phyloP scores from a whole-genome alignment of 1,140 invertebrate species.

The Apis laboriosa region DNA sequence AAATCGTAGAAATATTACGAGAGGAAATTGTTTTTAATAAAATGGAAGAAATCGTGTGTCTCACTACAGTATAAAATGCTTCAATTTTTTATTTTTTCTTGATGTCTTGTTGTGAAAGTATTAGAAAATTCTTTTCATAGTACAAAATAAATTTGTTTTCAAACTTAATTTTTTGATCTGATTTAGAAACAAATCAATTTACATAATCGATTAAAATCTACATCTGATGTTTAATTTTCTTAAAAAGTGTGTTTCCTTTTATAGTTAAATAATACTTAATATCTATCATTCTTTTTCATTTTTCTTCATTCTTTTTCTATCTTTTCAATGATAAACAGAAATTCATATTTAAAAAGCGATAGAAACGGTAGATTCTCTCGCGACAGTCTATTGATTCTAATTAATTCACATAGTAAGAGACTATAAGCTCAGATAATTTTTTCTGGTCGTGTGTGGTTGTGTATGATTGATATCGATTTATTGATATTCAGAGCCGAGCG shows the following conservation, averaged over 20 bases:
- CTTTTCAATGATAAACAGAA: not conserved
- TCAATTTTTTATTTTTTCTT: not conserved
- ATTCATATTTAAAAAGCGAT: slow-evolving; percentile 28
- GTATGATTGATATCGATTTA: not conserved
- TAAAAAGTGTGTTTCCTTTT: not conserved
- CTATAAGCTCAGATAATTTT: slow-evolving; percentile 44
- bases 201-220: slow-evolving; percentile 20
- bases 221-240: not conserved
- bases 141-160: not conserved
- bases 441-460: slow-evolving; percentile 6
- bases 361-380: slow-evolving; percentile 35
- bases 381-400: slow-evolving; percentile 26
- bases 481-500: slow-evolving; percentile 14
- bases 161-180: not conserved
- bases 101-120: not conserved
- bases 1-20: slow-evolving; percentile 53
- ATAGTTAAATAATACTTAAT: not conserved
- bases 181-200: slow-evolving; percentile 8
- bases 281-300: not conserved
- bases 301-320: not conserved
- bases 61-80: slow-evolving; percentile 30
- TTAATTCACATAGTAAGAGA: slow-evolving; percentile 13
- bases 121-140: not conserved
- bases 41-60: slow-evolving; percentile 22
- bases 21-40: slow-evolving; percentile 50